These are phyloP conservation scores for Macrobrachium nipponense DNA, from an alignment of 1,140 invertebrate genomes.

Conservation along the genomic window DNA sequence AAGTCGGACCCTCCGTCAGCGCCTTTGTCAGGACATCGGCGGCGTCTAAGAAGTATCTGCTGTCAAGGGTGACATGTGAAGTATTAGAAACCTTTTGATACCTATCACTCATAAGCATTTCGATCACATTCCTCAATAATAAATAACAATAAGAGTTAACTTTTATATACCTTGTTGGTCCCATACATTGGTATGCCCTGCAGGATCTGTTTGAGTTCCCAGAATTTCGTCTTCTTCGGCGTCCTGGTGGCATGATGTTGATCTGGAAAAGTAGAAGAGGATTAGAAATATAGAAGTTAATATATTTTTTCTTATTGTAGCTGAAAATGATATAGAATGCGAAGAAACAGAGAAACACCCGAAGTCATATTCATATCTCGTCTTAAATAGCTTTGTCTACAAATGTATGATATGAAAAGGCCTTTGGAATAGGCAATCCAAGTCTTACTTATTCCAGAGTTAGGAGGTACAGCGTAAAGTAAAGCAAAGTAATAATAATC, in stretches of 20 bases:
- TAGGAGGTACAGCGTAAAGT: no score
- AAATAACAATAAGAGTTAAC: no score
- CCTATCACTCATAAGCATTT: no score
- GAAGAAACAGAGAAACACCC: neutral
- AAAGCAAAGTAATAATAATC: no score
- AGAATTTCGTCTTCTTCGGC: neutral
- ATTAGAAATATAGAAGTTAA: neutral
- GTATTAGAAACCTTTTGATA: no score
- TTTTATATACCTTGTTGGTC: no score
- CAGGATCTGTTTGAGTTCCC: neutral
- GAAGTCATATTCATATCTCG: neutral
- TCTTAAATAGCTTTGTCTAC: neutral
- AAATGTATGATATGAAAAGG: neutral
- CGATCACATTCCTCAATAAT: no score
- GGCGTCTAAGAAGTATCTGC: neutral
- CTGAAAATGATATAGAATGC: neutral
- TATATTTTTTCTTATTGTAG: neutral
- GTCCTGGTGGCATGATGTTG: constrained; percentile 24
- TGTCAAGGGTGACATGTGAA: no score
- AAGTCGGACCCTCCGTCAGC: neutral
- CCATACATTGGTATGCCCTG: no score
- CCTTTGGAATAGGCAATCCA: no score
- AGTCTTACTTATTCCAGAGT: no score
- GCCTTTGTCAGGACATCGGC: neutral
- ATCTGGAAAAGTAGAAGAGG: neutral